Evolutionary conservation across 2,888 invertebrate genomes (phyloP), one percentile per base, ranked within the genome.

Genomic region (Hemistola chrysoprasaria): DNA sequence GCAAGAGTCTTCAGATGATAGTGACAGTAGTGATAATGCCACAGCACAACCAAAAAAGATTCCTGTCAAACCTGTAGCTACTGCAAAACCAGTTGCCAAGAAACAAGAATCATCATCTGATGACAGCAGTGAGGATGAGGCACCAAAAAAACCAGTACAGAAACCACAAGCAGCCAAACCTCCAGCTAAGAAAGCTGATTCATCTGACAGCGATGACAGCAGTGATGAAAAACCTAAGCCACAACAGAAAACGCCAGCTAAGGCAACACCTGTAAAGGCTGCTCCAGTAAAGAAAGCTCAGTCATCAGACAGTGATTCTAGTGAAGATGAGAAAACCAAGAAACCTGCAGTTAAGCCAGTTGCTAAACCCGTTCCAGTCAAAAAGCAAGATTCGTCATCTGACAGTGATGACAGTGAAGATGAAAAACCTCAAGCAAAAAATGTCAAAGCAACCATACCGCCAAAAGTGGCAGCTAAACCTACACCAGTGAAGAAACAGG

Each of bases 91-190:
- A 47, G 54, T 62, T 40, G 56, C 54, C 21, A 71, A 66, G 31
- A 71, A 71, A 50, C 59, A 65, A 51, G 69, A 68, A 39, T 72
- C 78, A 4, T 82, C 76, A 8, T 76, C 81, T 11, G 76, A 74
- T 32, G 80, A 82, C 3, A 59, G 56, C 5, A 62, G 61, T 47
- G 57, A 59, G 42, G 62, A 61, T 33, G 58, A 56, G 52, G 35
- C 53, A 48, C 46, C 59, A 40, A 50, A 58, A 53, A 36, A 60
- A 60, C 47, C 56, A 40, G 37, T 55, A 44, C 32, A 28, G 37
- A 40, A 40, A 26, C 40, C 28, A 23, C 21, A 22, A 26, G 41
- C 41, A 8, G 35, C 37, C 3, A 62, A 56, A 28, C 28, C 44
- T 7, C 43, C 41, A 7, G 36, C 37, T 6, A 59, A 62, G 26